phyloP scores from a whole-genome alignment of 2,113 vertebrate genomes.

The Lepisosteus osseus region DNA sequence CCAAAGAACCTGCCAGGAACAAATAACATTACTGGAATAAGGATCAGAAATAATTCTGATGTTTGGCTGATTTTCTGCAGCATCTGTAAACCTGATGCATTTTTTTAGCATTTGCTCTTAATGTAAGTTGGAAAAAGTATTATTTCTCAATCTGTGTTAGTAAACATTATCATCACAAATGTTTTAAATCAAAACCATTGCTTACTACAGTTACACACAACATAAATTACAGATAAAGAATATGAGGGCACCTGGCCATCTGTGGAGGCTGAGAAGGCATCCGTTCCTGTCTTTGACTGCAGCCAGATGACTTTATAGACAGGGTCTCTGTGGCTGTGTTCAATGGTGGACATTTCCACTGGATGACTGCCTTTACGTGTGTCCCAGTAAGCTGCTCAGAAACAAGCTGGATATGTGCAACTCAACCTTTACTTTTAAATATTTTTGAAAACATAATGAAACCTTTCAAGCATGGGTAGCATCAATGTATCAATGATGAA shows the following conservation, averaged over 20 bases:
- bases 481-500: too few relatives aligned
- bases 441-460: too few relatives aligned
- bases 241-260: slow-evolving; percentile 22
- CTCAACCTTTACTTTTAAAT: not conserved
- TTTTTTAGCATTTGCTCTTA: too few relatives aligned
- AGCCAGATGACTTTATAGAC: slow-evolving; percentile 88
- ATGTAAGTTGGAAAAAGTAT: too few relatives aligned
- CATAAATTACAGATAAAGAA: too few relatives aligned
- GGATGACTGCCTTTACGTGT: slow-evolving; percentile 83
- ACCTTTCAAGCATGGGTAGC: too few relatives aligned
- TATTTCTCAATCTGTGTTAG: too few relatives aligned
- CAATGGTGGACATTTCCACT: slow-evolving; percentile 75
- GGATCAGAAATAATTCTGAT: not conserved
- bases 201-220: too few relatives aligned
- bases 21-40: not conserved
- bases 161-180: too few relatives aligned
- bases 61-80: too few relatives aligned
- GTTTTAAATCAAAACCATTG: too few relatives aligned
- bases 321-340: slow-evolving; percentile 86
- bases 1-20: slow-evolving; percentile 82
- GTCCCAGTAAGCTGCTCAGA: slow-evolving; percentile 83
- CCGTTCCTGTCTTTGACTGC: slow-evolving; percentile 88
- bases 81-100: too few relatives aligned
- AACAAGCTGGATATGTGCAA: not conserved
- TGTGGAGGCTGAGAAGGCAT: slow-evolving; percentile 75